Conservation (phyloP, 2,888 invertebrate species). For the Brassicogethes aeneus region DNA sequence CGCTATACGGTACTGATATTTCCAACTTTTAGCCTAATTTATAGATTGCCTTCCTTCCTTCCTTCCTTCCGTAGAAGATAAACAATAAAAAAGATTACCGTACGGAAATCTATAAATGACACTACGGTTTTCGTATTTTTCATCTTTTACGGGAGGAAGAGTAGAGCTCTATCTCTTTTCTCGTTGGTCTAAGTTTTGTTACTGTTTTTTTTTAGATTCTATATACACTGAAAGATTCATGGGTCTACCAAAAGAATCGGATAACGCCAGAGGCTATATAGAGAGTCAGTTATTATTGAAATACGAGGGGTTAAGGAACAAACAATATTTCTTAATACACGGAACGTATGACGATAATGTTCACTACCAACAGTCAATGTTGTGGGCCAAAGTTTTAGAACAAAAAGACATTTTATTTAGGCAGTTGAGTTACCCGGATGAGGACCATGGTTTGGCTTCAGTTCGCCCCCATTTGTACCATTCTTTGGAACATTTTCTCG, state of each 20-base stretch:
- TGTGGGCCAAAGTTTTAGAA: constrained; percentile 80
- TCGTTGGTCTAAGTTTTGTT: background rate
- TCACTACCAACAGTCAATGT: constrained; percentile 94
- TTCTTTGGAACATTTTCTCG: constrained; percentile 76
- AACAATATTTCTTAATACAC: constrained; percentile 84
- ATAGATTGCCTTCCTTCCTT: too few relatives aligned
- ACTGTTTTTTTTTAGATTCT: constrained; percentile 58
- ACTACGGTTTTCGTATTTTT: too few relatives aligned
- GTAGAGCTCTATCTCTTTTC: background rate
- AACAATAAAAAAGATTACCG: too few relatives aligned
- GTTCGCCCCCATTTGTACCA: constrained; percentile 85
- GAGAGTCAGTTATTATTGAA: constrained; percentile 67
- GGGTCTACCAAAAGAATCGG: constrained; percentile 66
- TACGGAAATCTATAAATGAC: too few relatives aligned
- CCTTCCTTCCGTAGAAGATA: too few relatives aligned
- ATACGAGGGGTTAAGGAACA: constrained; percentile 50
- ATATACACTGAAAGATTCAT: constrained; percentile 96
- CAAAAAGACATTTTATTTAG: constrained; percentile 80
- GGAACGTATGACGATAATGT: constrained; percentile 95
- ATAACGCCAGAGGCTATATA: constrained; percentile 66
- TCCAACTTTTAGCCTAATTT: background rate
- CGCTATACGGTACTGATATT: constrained; percentile 71
- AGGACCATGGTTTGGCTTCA: constrained; percentile 77
- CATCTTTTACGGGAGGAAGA: too few relatives aligned
- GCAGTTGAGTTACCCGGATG: constrained; percentile 92